Evolutionary conservation across 2,113 vertebrate species (phyloP).

Genomic region (Prionailurus bengalensis): DNA sequence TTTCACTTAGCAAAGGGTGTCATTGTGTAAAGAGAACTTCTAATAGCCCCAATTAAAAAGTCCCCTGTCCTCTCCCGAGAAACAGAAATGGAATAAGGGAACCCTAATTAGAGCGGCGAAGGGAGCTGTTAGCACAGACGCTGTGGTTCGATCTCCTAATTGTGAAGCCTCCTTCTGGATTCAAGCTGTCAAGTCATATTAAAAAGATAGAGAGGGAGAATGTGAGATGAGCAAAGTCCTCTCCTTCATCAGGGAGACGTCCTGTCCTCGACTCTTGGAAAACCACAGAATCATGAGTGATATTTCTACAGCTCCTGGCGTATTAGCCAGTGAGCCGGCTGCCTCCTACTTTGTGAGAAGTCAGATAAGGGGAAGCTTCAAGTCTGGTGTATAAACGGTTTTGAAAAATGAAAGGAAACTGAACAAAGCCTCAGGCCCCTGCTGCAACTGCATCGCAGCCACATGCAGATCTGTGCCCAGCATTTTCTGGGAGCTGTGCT

Average conservation of each 20-base stretch:
- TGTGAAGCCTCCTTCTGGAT: conserved; percentile 52
- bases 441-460: not conserved
- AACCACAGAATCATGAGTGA: not conserved
- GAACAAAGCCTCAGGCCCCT: not conserved
- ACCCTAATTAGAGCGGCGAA: conserved; percentile 53
- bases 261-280: not conserved
- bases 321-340: not conserved
- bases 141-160: conserved; percentile 41
- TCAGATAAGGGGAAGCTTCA: conserved; percentile 2
- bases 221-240: not conserved
- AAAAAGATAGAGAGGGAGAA: conserved; percentile 9
- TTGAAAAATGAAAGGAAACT: not conserved
- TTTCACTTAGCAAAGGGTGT: conserved; percentile 34
- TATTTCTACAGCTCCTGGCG: not conserved
- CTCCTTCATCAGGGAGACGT: conserved; percentile 25
- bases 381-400: not conserved
- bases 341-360: not conserved
- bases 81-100: conserved; percentile 20
- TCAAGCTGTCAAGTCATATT: conserved; percentile 50
- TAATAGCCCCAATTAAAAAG: conserved; percentile 79
- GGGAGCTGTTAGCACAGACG: conserved; percentile 57
- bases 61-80: conserved; percentile 66
- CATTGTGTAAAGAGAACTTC: conserved; percentile 63
- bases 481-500: not conserved
- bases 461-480: not conserved